Base-by-base conservation (phyloP, 1,140 invertebrate genomes). In the Bombus waltoni region DNA sequence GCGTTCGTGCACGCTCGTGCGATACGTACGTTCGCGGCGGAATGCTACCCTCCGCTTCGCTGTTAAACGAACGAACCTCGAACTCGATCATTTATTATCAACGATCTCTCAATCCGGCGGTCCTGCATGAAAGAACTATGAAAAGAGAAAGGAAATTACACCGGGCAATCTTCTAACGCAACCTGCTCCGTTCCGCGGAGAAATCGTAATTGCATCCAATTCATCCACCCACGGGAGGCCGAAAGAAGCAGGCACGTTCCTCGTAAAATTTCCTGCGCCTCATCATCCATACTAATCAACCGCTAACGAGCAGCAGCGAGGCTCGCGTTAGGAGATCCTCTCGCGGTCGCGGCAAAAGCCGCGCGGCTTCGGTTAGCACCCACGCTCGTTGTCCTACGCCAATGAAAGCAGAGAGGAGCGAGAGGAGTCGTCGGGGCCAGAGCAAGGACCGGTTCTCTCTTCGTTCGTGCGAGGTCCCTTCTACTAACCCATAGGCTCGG, bases 381-480 rank as follows among this genome's bases (percentile, higher is more conserved):
- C 85, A 91, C 90, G 88, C 89, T 89, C 74, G 68, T 6, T 71
- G 59, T 72, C 82, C 86, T 87, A 91, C 90, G 90, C 90, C 90
- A 91, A 91, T 91, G 90, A 74, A 25, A 47, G 71, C 66, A 79
- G 78, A 88, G 77, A 70, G 72, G 89, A 77, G 80, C 76, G 72
- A 86, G 86, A 84, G 74, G 65, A 74, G 53, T 44, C 44, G 57
- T 65, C 57, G 71, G 71, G 66, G 79, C 22, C 82, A 86, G 76
- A 88, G 80, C 83, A 86, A 91, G 90, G 90, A 91, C 90, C 90
- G 90, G 90, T 91, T 91, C 90, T 91, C 81, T 88, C 85, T 91
- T 75, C 79, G 88, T 83, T 91, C 81, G 74, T 83, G 75, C 90
- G 86, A 82, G 81, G 74, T 85, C 75, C 90, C 77, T 87, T 89